These are phyloP conservation scores for Grammomys surdaster DNA, from an alignment of 2,113 vertebrate species.

Conservation along the genomic window DNA sequence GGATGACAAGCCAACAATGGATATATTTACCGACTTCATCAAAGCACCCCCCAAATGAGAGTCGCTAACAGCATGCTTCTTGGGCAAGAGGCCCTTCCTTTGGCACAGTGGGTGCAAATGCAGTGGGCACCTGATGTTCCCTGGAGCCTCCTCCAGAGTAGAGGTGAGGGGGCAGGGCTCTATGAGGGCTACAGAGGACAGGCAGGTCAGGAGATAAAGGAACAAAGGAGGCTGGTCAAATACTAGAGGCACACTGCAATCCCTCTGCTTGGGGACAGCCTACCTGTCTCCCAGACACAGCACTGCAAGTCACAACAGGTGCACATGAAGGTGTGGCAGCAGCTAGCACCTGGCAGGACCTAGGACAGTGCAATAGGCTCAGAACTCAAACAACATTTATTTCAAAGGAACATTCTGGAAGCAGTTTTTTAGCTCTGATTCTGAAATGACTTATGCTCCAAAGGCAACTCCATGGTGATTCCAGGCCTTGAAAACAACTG, in stretches of 20 bases:
- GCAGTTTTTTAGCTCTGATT: constrained; percentile 23
- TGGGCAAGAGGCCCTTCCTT: neutral
- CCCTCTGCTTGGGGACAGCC: neutral
- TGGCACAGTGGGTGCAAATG: neutral
- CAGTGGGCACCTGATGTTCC: neutral
- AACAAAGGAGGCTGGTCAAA: neutral
- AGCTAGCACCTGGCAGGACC: neutral
- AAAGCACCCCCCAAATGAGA: neutral
- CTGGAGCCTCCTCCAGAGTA: neutral
- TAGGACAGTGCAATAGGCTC: neutral
- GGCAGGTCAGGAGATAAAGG: neutral
- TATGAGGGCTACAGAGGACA: neutral
- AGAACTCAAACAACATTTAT: neutral
- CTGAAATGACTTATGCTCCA: neutral
- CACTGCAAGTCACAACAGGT: neutral
- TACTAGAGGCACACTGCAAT: neutral
- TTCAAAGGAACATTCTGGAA: constrained; percentile 20
- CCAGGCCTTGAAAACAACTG: neutral
- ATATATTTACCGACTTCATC: constrained; percentile 81
- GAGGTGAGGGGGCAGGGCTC: neutral
- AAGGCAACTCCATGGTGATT: neutral
- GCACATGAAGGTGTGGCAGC: neutral
- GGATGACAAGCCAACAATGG: constrained; percentile 84
- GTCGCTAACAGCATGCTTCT: neutral
- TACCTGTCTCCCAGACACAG: neutral